Conservation (phyloP, 2,888 invertebrate species). For the Aphelenchoides bicaudatus region DNA sequence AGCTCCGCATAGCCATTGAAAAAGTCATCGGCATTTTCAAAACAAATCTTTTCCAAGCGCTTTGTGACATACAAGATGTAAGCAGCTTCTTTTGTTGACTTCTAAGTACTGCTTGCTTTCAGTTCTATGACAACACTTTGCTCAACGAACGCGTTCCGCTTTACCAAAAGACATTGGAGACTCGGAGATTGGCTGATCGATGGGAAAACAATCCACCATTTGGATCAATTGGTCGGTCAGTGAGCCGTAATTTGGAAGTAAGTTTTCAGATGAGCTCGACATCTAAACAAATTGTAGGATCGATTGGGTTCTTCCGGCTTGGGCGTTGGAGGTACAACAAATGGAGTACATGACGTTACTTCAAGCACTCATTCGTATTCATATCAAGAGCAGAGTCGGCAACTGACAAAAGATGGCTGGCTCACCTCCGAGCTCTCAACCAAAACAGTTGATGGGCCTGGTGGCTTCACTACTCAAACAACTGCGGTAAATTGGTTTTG, state of each 20-base stretch:
- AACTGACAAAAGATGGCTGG: conserved; percentile 50
- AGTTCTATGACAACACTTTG: conserved; percentile 94
- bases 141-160: conserved; percentile 63
- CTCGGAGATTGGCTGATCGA: conserved; percentile 36
- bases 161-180: conserved; percentile 34
- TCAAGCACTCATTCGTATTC: conserved; percentile 32
- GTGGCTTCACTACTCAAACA: conserved; percentile 43
- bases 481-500: conserved; percentile 36
- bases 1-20: conserved; percentile 89
- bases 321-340: conserved; percentile 22
- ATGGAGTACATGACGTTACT: conserved; percentile 28
- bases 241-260: conserved; percentile 2
- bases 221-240: conserved; percentile 12
- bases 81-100: conserved; percentile 68
- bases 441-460: conserved; percentile 48
- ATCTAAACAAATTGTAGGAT: conserved; percentile 1
- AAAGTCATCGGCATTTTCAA: conserved; percentile 97
- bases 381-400: conserved; percentile 34
- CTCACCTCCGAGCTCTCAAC: conserved; percentile 48
- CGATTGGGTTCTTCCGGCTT: conserved; percentile 14
- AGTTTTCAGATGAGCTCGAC: not conserved
- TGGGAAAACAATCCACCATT: conserved; percentile 37
- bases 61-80: conserved; percentile 73
- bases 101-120: too few relatives aligned
- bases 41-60: conserved; percentile 91